Conservation (phyloP, 2,888 invertebrate species). For the Trissolcus brochymenae region DNA sequence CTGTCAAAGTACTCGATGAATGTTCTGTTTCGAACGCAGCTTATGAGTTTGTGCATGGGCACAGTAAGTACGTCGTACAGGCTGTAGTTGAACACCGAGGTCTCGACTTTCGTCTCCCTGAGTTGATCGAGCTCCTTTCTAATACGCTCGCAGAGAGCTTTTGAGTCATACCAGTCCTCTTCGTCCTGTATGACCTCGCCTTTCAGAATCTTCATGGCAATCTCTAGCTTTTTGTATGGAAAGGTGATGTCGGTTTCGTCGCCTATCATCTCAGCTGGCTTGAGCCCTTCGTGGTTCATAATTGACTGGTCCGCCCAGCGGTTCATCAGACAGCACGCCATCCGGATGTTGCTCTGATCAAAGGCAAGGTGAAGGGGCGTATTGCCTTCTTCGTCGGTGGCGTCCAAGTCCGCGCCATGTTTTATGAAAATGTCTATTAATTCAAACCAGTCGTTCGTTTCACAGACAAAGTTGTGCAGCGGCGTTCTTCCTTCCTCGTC, state of each 20-base stretch:
- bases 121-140: no score
- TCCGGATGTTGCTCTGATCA: not conserved
- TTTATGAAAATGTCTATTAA: not conserved
- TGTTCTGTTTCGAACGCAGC: not conserved
- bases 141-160: no score
- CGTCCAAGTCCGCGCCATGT: slow-evolving; percentile 4
- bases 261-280: not conserved
- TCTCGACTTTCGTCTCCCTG: no score
- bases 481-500: not conserved
- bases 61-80: not conserved
- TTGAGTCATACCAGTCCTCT: no score
- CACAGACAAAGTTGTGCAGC: not conserved
- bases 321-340: not conserved
- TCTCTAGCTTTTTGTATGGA: no score
- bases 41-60: not conserved
- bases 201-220: no score
- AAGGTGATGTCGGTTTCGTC: no score
- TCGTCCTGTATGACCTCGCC: no score
- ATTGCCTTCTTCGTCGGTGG: not conserved
- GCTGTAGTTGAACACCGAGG: not conserved
- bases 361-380: slow-evolving; percentile 6
- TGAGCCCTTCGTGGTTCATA: not conserved
- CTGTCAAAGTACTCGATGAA: not conserved
- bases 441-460: not conserved
- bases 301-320: not conserved